phyloP scores from a whole-genome alignment of 2,113 vertebrate genomes.

The Phrynosoma blainvillii region DNA sequence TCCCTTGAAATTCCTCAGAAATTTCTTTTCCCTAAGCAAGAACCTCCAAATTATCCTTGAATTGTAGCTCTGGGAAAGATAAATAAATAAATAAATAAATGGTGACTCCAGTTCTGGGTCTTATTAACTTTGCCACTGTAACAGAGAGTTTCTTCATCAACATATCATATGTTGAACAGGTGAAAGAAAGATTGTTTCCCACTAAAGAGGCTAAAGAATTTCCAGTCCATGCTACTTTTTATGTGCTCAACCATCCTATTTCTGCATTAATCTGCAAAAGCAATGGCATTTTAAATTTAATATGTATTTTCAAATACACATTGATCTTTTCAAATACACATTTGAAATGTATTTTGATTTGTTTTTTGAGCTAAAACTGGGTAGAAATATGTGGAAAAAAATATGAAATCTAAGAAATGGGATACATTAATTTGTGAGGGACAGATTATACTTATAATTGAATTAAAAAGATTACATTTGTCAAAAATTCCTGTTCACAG shows the following conservation, averaged over 20 bases:
- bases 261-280: not conserved
- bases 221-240: not conserved
- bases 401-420: too few relatives aligned
- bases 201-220: not conserved
- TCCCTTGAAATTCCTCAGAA: not conserved
- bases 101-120: not conserved
- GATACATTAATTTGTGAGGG: too few relatives aligned
- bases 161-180: not conserved
- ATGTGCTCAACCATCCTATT: not conserved
- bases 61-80: not conserved
- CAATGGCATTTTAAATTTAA: too few relatives aligned
- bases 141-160: not conserved
- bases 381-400: too few relatives aligned
- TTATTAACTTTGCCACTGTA: not conserved
- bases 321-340: too few relatives aligned
- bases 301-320: too few relatives aligned
- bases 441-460: too few relatives aligned
- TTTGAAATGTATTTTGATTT: too few relatives aligned
- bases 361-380: too few relatives aligned
- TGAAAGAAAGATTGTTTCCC: not conserved
- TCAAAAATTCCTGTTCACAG: too few relatives aligned
- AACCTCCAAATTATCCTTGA: not conserved
- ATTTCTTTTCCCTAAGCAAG: not conserved
- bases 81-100: too few relatives aligned
- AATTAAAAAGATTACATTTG: too few relatives aligned